A percentile compares a stretch with the other conserved stretches of the same genome.
Conservation (phyloP, 1,140 invertebrate genomes). For the Camponotus floridanus region DNA sequence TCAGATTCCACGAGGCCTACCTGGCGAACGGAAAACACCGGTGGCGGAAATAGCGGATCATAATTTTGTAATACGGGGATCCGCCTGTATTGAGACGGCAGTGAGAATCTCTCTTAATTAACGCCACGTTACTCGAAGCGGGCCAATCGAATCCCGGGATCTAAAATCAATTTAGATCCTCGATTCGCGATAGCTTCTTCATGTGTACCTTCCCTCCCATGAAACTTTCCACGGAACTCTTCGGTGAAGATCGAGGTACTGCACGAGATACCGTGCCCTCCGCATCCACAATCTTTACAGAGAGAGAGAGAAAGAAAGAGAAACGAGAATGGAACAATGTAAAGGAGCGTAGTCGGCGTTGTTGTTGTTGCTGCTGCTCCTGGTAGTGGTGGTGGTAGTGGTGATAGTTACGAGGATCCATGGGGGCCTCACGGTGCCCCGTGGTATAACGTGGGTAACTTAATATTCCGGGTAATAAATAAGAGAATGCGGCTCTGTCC, state of each 20-base stretch:
- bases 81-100: constrained; percentile 76
- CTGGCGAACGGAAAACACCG: constrained; percentile 5
- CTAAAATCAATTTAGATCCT: constrained; percentile 82
- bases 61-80: constrained; percentile 75
- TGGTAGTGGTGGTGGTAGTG: constrained; percentile 48
- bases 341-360: constrained; percentile 1
- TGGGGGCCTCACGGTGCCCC: constrained; percentile 73
- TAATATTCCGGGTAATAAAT: constrained; percentile 80
- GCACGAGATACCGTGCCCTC: constrained; percentile 18
- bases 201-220: constrained; percentile 27
- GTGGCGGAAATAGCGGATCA: constrained; percentile 43
- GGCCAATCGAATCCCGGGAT: constrained; percentile 76
- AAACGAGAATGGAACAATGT: constrained; percentile 29
- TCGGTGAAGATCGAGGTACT: constrained; percentile 24
- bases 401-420: constrained; percentile 70
- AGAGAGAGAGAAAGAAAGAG: background rate
- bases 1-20: background rate
- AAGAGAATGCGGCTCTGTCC: constrained; percentile 79
- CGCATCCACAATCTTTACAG: constrained; percentile 14
- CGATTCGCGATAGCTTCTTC: constrained; percentile 70
- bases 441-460: constrained; percentile 79
- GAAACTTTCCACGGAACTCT: constrained; percentile 34
- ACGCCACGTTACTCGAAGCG: constrained; percentile 73
- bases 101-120: constrained; percentile 79
- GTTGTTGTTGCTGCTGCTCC: constrained; percentile 17